Conservation (phyloP, 2,113 vertebrate species). For the Mastomys natalensis region DNA sequence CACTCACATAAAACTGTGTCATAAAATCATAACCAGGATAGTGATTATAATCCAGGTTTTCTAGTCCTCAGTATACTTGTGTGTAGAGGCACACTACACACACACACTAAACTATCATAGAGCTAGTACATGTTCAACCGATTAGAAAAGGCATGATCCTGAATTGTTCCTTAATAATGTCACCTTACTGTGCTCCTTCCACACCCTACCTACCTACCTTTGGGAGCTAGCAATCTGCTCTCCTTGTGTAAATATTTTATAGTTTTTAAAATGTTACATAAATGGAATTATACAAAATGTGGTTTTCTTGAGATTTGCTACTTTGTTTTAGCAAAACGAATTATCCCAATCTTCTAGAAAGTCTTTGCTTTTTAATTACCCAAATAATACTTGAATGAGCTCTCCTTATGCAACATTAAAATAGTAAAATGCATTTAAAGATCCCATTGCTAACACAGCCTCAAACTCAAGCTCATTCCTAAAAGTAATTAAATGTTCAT, state of each 20-base stretch:
- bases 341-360: slow-evolving; percentile 13
- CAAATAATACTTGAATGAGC: slow-evolving; percentile 44
- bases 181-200: background rate
- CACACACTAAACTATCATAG: background rate
- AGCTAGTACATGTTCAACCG: background rate
- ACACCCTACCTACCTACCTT: background rate
- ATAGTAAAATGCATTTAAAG: slow-evolving; percentile 28
- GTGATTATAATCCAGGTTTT: background rate
- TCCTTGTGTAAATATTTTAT: slow-evolving; percentile 57
- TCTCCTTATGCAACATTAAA: slow-evolving; percentile 38
- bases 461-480: background rate
- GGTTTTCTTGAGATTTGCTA: background rate
- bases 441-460: background rate
- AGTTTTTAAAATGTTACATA: slow-evolving; percentile 42
- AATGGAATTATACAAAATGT: slow-evolving; percentile 27
- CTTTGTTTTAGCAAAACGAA: background rate
- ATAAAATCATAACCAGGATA: background rate
- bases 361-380: slow-evolving; percentile 50
- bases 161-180: background rate
- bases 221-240: background rate
- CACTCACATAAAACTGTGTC: background rate
- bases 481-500: slow-evolving; percentile 48
- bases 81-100: background rate
- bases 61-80: background rate
- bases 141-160: background rate